Conservation (phyloP, 2,113 vertebrate species). For the Proteles cristata region DNA sequence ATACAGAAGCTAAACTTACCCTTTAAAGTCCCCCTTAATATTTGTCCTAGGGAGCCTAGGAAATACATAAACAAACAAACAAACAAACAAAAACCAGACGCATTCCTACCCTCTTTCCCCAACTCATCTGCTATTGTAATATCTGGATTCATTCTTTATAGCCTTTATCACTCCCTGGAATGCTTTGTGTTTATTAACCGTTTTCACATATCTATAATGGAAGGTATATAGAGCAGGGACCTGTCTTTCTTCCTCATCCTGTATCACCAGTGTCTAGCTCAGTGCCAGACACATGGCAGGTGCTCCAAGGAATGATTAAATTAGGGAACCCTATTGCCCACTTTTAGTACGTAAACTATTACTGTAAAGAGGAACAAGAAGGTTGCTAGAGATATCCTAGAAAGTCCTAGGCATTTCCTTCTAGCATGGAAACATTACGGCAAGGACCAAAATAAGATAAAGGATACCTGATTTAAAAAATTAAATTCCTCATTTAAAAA, state of each 20-base stretch:
- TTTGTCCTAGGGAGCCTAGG: background rate
- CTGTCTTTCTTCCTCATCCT: background rate
- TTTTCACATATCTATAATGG: background rate
- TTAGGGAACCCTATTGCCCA: background rate
- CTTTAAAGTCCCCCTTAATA: background rate
- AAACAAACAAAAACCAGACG: background rate
- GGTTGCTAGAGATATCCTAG: background rate
- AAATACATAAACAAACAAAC: background rate
- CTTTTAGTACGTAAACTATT: background rate
- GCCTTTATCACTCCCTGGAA: background rate
- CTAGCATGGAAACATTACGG: background rate
- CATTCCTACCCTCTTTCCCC: background rate
- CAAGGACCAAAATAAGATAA: background rate
- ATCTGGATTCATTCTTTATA: background rate
- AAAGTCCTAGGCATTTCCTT: background rate
- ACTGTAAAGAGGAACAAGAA: background rate
- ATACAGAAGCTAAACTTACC: background rate
- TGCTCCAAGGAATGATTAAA: background rate
- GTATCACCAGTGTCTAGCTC: background rate
- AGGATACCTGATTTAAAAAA: background rate
- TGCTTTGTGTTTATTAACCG: background rate
- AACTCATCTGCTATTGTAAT: background rate
- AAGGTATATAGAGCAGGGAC: background rate
- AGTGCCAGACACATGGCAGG: background rate
- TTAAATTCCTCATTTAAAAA: background rate